Conservation (phyloP, 2,888 invertebrate species). For the Zygaena filipendulae region DNA sequence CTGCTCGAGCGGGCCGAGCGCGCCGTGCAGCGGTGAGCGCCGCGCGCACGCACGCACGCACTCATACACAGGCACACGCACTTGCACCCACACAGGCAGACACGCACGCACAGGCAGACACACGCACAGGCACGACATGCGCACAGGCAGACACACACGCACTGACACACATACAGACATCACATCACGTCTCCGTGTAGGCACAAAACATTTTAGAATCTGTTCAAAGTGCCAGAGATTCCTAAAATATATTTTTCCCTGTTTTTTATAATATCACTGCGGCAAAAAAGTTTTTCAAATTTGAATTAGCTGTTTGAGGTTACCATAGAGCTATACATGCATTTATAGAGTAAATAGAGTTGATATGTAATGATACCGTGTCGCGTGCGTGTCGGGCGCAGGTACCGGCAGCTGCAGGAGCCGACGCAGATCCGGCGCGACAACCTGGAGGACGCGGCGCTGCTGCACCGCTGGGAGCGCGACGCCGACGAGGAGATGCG, state of each 20-base stretch:
- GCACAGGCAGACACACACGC: not conserved
- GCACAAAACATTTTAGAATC: no score
- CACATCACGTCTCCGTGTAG: no score
- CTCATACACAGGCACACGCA: not conserved
- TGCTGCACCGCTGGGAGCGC: constrained; percentile 88
- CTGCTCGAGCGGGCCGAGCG: constrained; percentile 77
- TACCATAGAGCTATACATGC: no score
- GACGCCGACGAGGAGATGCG: constrained; percentile 94
- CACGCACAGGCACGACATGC: not conserved
- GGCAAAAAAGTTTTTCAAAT: no score
- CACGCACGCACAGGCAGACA: not conserved
- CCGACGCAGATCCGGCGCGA: constrained; percentile 92
- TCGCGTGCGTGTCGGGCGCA: constrained; percentile 21
- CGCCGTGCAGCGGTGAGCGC: constrained; percentile 32
- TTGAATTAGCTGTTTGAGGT: no score
- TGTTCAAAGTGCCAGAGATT: no score
- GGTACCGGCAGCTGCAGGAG: constrained; percentile 85
- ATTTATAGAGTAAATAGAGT: not conserved
- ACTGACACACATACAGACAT: no score
- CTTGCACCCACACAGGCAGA: not conserved
- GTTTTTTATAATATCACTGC: no score
- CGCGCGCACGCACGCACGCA: not conserved
- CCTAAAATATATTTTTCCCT: not conserved
- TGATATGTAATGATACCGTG: not conserved
- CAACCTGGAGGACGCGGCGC: constrained; percentile 89